phyloP scores from a whole-genome alignment of 1,140 invertebrate genomes.

The Eubasilissa regina region DNA sequence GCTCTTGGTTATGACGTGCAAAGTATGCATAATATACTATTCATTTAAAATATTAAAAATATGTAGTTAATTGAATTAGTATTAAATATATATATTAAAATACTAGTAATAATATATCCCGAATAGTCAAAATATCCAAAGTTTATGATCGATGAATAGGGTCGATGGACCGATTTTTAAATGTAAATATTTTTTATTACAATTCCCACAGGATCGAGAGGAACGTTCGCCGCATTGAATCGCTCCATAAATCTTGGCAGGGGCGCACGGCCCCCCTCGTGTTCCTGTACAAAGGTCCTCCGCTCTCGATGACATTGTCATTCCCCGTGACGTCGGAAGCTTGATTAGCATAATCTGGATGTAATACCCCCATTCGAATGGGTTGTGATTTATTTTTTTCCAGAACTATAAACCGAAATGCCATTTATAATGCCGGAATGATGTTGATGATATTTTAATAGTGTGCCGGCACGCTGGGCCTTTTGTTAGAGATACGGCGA shows the following conservation, averaged over 20 bases:
- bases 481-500: slow-evolving; percentile 17
- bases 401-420: slow-evolving; percentile 13
- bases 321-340: slow-evolving; percentile 18
- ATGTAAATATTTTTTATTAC: not conserved
- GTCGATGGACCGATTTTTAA: not conserved
- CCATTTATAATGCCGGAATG: slow-evolving; percentile 38
- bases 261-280: not conserved
- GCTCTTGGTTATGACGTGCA: no score
- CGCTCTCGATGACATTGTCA: not conserved
- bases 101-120: not conserved
- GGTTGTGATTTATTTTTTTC: slow-evolving; percentile 32
- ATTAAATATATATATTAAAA: no score
- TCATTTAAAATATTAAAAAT: no score
- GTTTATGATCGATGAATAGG: not conserved
- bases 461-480: slow-evolving; percentile 39
- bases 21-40: no score
- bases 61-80: no score
- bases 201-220: slow-evolving; percentile 4
- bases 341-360: slow-evolving; percentile 52
- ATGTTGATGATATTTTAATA: slow-evolving; percentile 52
- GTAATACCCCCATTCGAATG: slow-evolving; percentile 15
- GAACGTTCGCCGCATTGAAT: not conserved
- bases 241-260: slow-evolving; percentile 17
- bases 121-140: no score
- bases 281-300: not conserved